Evolutionary conservation across 1,140 invertebrate species (phyloP), one percentile per base, ranked within the genome.

Genomic region (Nephotettix cincticeps): DNA sequence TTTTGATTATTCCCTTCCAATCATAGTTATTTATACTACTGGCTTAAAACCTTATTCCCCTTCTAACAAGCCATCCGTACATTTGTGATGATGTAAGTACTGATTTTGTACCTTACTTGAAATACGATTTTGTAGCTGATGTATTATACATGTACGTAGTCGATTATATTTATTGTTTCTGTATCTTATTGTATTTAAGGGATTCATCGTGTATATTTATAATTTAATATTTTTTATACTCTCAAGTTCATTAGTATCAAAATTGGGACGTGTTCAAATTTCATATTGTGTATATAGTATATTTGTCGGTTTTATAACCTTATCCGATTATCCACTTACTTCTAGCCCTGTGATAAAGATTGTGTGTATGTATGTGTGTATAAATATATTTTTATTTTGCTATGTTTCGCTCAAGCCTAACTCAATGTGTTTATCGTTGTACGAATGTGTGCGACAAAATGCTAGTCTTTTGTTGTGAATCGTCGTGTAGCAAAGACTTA

Each of bases 381-480:
- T 61, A 61, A 14, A 61, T 27, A 61, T 61, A 61, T 9, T 61
- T 61, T 61, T 61, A 61, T 61, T 61, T 61, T 61, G 56, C 56
- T 61, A 61, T 61, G 56, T 61, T 61, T 11, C 56, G 56, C 56
- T 61, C 56, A 61, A 61, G 56, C 56, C 47, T 61, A 61, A 61
- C 56, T 61, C 23, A 25, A 61, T 27, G 27, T 61, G 23, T 61
- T 61, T 61, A 61, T 61, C 56, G 56, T 61, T 61, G 56, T 61
- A 21, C 27, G 23, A 61, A 28, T 51, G 47, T 51, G 47, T 29
- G 27, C 56, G 27, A 61, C 56, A 27, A 61, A 27, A 25, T 61
- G 56, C 56, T 61, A 61, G 56, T 61, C 56, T 61, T 61, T 61
- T 61, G 56, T 61, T 61, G 47, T 51, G 47, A 51, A 51, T 51